Evolutionary conservation across 2,888 invertebrate genomes (phyloP).

Genomic region (Ormyrus labotus): DNA sequence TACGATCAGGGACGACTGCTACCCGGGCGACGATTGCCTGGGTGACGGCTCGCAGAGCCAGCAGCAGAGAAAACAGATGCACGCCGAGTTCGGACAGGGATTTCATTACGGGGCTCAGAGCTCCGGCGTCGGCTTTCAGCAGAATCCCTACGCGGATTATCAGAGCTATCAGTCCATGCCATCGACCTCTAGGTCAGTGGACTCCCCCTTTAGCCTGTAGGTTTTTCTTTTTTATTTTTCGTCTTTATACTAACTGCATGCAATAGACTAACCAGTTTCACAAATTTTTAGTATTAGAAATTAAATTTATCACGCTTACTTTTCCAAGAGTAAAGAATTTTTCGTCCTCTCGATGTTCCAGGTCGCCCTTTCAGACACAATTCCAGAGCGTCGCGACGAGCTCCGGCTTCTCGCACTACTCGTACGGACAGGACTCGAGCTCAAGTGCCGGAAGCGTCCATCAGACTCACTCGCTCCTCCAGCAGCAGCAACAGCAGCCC

Average conservation of each 20-base stretch:
- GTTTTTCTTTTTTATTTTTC: neutral
- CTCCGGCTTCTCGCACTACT: slow-evolving; percentile 66
- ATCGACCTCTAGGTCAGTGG: slow-evolving; percentile 67
- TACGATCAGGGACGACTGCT: slow-evolving; percentile 80
- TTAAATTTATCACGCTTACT: no score
- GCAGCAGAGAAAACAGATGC: slow-evolving; percentile 74
- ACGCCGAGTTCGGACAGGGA: slow-evolving; percentile 71
- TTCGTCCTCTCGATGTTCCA: slow-evolving; percentile 62
- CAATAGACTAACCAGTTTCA: no score
- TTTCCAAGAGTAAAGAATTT: neutral
- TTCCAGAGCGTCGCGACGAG: slow-evolving; percentile 59
- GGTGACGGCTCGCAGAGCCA: slow-evolving; percentile 73
- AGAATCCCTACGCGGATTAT: slow-evolving; percentile 62
- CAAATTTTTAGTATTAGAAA: no score
- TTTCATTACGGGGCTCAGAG: slow-evolving; percentile 63
- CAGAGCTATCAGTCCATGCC: slow-evolving; percentile 66
- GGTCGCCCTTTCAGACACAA: slow-evolving; percentile 63
- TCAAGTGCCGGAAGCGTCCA: slow-evolving; percentile 27
- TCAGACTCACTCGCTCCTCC: slow-evolving; percentile 48
- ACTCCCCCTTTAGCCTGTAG: neutral
- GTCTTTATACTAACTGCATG: no score
- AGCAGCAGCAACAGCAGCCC: slow-evolving; percentile 47
- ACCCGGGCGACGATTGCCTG: slow-evolving; percentile 77
- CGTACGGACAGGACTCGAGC: slow-evolving; percentile 63
- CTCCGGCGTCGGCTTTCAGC: slow-evolving; percentile 60